Conservation (phyloP, 2,888 invertebrate species). For the Callinectes sapidus region DNA sequence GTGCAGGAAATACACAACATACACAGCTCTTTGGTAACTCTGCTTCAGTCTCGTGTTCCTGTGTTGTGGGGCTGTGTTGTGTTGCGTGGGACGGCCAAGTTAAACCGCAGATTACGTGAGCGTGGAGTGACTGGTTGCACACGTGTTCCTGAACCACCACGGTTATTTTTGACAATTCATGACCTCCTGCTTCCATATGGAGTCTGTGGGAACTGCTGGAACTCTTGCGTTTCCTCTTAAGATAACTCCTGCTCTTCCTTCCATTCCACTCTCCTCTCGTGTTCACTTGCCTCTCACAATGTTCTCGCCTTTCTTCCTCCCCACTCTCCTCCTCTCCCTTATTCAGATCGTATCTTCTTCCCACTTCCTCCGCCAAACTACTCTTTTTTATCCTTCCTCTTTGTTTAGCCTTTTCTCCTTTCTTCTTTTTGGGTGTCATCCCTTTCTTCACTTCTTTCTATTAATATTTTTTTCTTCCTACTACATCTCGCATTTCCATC, state of each 20-base stretch:
- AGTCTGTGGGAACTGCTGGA: neutral
- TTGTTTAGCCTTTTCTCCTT: neutral
- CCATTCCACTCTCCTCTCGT: neutral
- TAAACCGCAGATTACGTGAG: neutral
- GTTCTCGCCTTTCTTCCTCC: neutral
- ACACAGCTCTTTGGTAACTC: too few species aligned
- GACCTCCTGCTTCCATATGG: neutral
- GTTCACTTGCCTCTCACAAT: neutral
- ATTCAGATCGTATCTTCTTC: too few species aligned
- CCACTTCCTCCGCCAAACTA: neutral
- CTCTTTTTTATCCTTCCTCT: too few species aligned
- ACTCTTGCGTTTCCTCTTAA: neutral
- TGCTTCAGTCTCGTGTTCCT: too few species aligned
- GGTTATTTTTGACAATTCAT: neutral
- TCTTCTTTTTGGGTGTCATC: neutral
- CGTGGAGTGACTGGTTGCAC: neutral
- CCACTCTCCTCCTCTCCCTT: neutral
- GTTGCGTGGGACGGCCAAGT: neutral
- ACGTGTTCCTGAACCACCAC: neutral
- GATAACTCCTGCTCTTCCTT: slow-evolving; percentile 1
- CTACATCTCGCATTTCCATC: too few species aligned
- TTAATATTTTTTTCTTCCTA: too few species aligned
- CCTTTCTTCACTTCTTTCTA: too few species aligned
- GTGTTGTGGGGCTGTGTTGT: neutral
- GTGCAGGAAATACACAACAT: too few species aligned